Base-by-base conservation (phyloP, 2,797 vertebrate species). In the Pteropus rufus region DNA sequence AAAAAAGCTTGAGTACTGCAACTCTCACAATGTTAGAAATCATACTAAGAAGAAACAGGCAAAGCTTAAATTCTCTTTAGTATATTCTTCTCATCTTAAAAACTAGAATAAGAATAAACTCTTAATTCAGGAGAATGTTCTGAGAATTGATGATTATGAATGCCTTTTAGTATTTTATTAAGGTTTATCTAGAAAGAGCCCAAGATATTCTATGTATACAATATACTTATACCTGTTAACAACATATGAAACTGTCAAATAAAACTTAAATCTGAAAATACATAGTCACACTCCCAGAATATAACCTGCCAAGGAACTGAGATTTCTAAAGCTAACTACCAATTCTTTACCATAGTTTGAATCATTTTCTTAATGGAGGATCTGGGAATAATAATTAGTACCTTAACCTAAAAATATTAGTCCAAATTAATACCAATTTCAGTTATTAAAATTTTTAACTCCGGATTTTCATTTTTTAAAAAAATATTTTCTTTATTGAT, bases 241-340 rank as follows among this genome's bases (percentile, higher is more conserved):
- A 85, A 56, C n/a, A 96, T 39, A 89, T 89, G 24, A 83, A 89
- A 92, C 1, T 81, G 14, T 88, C 72, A 95, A 83, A 92, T 76
- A 83, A 94, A 92, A 72, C 46, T 97, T 96, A 90, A 91, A 46
- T 93, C 88, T 11, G 14, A 77, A 96, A 94, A 93, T 62, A 56
- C 72, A 67, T 69, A 96, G 72, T 73, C 7, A 89, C 69, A 89
- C 14, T 94, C 31, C 69, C 49, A 85, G 64, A 93, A 92, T 81
- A 76, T 80, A 93, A 79, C 5, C n/a, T 39, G 34, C 8, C 46
- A 97, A 93, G 90, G 29, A 49, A 94, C 26, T 84, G 39, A 95
- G 39, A 95, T 91, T 95, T 94, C 64, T 94, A 87, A 67, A 62
- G 67, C 31, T 89, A 92, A 56, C 67, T 75, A 95, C 26, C 65